Percentiles rank a stretch among this genome's conserved stretches.
Evolutionary conservation across 1,140 invertebrate genomes (phyloP).

Genomic region (Megalopta genalis): DNA sequence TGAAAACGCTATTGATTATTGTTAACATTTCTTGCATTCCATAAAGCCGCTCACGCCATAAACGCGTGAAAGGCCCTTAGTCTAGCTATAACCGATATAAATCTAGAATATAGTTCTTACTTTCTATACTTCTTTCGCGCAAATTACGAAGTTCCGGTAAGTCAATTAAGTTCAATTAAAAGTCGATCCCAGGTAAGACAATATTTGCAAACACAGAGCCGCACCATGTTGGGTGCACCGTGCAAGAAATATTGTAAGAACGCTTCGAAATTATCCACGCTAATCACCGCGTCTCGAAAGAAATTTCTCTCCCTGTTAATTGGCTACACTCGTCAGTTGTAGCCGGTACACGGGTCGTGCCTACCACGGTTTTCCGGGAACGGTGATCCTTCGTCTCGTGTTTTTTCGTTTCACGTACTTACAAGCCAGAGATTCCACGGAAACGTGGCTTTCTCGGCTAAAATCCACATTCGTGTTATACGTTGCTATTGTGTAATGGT

Average conservation of each 20-base stretch:
- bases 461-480: constrained; percentile 31
- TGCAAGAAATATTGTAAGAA: background rate
- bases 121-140: no score
- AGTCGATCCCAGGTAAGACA: no score
- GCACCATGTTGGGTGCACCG: background rate
- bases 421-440: constrained; percentile 42
- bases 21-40: no score
- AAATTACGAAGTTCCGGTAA: no score
- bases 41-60: no score
- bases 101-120: no score
- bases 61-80: no score
- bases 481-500: constrained; percentile 62
- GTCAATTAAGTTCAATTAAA: no score
- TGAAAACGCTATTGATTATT: no score
- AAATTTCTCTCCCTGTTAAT: constrained; percentile 21
- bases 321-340: constrained; percentile 15
- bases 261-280: background rate
- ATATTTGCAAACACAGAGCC: background rate
- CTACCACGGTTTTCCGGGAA: constrained; percentile 26
- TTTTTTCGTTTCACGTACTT: constrained; percentile 37
- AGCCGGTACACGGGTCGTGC: constrained; percentile 12
- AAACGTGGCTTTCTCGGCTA: constrained; percentile 68
- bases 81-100: no score
- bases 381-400: constrained; percentile 9
- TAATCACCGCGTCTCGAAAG: constrained; percentile 10